These are phyloP conservation scores for Enteromius mattozi DNA, from an alignment of 2,797 vertebrate genomes.

Conservation along the genomic window DNA sequence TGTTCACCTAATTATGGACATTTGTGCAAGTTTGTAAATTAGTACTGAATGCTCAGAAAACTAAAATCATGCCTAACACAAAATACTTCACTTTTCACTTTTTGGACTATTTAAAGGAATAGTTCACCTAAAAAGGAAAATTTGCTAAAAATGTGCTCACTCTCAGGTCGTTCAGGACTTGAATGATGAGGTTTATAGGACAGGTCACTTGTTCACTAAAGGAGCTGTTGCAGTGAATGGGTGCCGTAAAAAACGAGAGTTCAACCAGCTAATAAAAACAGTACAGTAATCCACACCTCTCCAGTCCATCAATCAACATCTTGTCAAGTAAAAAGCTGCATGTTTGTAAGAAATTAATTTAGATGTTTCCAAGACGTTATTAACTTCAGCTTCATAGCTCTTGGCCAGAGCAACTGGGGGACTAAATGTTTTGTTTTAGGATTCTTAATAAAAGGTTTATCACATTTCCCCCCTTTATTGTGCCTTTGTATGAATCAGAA, in stretches of 20 bases:
- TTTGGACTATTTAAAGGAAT: neutral
- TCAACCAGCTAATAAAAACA: neutral
- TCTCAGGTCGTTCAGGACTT: neutral
- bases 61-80: neutral
- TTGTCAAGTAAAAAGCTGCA: neutral
- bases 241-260: neutral
- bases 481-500: neutral
- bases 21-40: neutral
- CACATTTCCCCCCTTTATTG: too few species aligned
- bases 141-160: neutral
- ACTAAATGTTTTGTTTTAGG: neutral
- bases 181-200: neutral
- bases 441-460: neutral
- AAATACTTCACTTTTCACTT: neutral
- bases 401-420: too few species aligned
- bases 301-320: neutral
- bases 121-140: neutral
- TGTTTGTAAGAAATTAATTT: neutral
- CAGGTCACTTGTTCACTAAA: neutral
- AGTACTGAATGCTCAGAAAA: neutral
- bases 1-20: neutral
- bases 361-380: neutral
- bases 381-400: neutral
- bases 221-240: neutral
- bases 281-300: neutral